Evolutionary conservation across 2,113 vertebrate species (phyloP).

Genomic region (Synodontis membranacea): DNA sequence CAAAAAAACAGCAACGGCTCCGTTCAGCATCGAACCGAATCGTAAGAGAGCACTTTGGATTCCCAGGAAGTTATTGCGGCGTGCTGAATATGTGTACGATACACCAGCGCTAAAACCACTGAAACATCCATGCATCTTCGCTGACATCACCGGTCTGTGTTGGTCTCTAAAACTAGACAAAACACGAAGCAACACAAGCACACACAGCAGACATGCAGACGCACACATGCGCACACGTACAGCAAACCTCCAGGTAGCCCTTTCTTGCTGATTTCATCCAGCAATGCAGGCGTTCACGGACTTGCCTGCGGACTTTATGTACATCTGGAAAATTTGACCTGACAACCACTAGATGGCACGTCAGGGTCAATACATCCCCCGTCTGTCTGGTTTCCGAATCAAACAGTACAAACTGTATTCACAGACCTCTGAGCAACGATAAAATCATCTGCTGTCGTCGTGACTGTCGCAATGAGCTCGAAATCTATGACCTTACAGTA

Average conservation of each 20-base stretch:
- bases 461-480: background rate
- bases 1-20: background rate
- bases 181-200: background rate
- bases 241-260: background rate
- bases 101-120: too few species aligned
- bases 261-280: background rate
- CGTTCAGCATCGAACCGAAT: background rate
- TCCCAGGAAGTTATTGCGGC: constrained; percentile 7
- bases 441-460: background rate
- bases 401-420: background rate
- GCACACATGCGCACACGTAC: too few species aligned
- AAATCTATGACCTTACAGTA: background rate
- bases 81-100: too few species aligned
- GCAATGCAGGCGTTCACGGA: background rate
- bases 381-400: background rate
- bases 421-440: background rate
- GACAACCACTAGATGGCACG: background rate
- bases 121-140: background rate
- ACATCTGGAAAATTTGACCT: background rate
- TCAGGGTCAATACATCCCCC: background rate
- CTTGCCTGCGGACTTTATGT: background rate
- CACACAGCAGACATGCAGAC: too few species aligned
- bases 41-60: background rate
- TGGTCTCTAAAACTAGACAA: background rate
- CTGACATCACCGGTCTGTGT: background rate